Conservation (phyloP, 2,797 vertebrate species). For the Rallus crepitans region DNA sequence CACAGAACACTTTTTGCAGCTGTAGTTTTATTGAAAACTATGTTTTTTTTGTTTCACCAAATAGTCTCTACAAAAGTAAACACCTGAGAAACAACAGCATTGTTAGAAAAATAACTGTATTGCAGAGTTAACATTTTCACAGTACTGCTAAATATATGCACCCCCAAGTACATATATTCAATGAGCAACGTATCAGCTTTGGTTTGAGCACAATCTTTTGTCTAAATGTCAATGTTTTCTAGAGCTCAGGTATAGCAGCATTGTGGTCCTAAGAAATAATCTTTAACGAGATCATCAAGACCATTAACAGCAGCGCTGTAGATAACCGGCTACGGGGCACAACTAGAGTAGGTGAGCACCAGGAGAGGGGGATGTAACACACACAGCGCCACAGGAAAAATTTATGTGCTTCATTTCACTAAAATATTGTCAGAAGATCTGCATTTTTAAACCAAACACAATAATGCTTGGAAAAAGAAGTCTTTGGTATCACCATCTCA, state of each 20-base stretch:
- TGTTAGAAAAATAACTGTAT: neutral
- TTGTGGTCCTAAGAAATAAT: neutral
- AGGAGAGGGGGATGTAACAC: neutral
- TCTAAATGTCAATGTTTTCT: neutral
- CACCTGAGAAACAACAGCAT: neutral
- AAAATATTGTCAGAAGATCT: neutral
- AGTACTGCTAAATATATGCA: neutral
- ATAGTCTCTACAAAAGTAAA: neutral
- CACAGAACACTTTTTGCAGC: conserved; percentile 12
- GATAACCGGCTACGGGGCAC: neutral
- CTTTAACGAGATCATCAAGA: neutral
- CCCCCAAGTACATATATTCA: neutral
- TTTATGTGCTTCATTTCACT: neutral
- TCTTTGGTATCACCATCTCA: neutral
- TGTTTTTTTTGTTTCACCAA: neutral
- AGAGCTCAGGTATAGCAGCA: neutral
- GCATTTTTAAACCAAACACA: neutral
- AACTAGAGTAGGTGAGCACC: neutral
- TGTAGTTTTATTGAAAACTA: conserved; percentile 39
- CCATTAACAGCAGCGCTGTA: neutral
- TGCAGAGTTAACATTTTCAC: neutral
- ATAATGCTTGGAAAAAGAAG: neutral
- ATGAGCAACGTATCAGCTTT: neutral
- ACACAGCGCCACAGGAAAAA: neutral
- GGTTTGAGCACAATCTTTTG: neutral